phyloP scores from a whole-genome alignment of 2,113 vertebrate species.

The Hoplias malabaricus region DNA sequence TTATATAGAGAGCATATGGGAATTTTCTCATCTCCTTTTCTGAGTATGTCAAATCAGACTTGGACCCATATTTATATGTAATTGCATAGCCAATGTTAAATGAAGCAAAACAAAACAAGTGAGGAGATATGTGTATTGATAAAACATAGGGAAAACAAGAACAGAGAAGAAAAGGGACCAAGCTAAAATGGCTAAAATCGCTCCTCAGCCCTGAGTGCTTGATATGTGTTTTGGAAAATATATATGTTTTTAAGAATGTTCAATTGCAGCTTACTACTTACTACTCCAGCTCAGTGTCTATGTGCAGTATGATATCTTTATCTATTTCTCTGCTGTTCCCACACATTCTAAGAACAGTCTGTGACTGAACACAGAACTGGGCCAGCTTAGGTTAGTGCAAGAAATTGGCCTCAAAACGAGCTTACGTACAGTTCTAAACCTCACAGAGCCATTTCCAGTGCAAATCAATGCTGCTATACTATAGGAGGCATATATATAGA shows the following conservation, averaged over 20 bases:
- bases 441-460: neutral
- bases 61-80: too few species aligned
- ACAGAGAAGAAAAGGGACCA: too few species aligned
- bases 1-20: too few species aligned
- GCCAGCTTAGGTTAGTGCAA: neutral
- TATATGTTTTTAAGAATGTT: neutral
- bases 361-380: neutral
- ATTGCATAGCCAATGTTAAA: too few species aligned
- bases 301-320: neutral
- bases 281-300: neutral
- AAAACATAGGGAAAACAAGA: too few species aligned
- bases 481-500: neutral
- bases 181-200: too few species aligned
- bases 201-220: too few species aligned
- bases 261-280: neutral
- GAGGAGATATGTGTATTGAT: too few species aligned
- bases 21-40: too few species aligned
- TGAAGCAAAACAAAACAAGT: too few species aligned
- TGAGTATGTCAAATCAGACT: too few species aligned
- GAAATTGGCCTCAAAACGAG: neutral
- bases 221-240: too few species aligned
- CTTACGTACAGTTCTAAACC: neutral
- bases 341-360: conserved; percentile 2
- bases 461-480: neutral
- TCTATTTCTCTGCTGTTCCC: neutral